A percentile compares a stretch with the other conserved stretches of the same genome.
These are phyloP conservation scores for Andrena flavipes DNA, from an alignment of 2,888 invertebrate genomes.

Conservation along the genomic window DNA sequence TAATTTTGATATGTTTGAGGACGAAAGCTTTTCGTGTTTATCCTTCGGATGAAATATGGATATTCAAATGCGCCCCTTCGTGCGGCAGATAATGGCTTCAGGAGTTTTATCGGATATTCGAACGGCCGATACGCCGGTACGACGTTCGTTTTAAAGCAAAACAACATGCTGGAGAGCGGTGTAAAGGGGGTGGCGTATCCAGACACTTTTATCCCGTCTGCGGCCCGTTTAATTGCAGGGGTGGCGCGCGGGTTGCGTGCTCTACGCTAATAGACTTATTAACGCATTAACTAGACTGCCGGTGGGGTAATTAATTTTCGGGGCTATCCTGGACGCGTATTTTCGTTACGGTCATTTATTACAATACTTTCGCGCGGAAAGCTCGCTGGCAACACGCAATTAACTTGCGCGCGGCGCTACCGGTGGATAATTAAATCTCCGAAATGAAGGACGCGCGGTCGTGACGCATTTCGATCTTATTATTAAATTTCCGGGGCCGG, in stretches of 20 bases:
- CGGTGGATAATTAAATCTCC: constrained; percentile 53
- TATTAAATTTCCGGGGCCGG: constrained; percentile 46
- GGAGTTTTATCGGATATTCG: neutral
- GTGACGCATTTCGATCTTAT: constrained; percentile 27
- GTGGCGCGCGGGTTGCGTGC: neutral
- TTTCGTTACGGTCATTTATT: constrained; percentile 38
- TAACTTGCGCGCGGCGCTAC: constrained; percentile 48
- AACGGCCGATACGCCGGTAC: neutral
- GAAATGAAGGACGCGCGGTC: constrained; percentile 25
- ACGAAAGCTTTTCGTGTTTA: neutral
- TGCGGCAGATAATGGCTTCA: constrained; percentile 1
- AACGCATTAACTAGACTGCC: constrained; percentile 44
- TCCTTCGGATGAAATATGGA: neutral
- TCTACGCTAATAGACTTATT: constrained; percentile 52
- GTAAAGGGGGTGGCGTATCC: no score
- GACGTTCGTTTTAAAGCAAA: no score
- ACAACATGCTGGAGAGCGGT: no score
- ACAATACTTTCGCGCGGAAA: constrained; percentile 45
- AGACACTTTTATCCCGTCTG: neutral
- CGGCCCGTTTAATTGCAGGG: neutral
- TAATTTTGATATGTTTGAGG: neutral
- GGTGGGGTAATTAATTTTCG: constrained; percentile 53
- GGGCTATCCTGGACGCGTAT: constrained; percentile 28
- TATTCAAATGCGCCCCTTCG: neutral
- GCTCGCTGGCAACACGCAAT: constrained; percentile 31